Conservation (phyloP, 2,888 invertebrate species). For the Tiphia femorata region DNA sequence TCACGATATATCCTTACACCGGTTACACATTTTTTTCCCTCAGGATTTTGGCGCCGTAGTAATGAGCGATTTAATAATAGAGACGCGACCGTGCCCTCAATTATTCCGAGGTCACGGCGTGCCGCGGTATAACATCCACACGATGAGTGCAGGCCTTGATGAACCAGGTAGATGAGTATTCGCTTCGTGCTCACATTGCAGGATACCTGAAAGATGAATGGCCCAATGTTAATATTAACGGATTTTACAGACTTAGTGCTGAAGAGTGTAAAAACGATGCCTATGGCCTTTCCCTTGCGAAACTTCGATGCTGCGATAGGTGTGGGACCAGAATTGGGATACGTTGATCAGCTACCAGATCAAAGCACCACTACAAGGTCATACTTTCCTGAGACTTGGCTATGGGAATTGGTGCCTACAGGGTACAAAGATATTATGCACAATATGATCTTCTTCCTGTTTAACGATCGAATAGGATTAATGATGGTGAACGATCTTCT, state of each 20-base stretch:
- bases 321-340: conserved; percentile 53
- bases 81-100: conserved; percentile 71
- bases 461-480: too few relatives aligned
- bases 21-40: neutral
- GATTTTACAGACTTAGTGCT: conserved; percentile 47
- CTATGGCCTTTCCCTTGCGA: conserved; percentile 54
- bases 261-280: conserved; percentile 47
- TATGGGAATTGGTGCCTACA: conserved; percentile 74
- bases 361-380: conserved; percentile 62
- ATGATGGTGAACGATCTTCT: conserved; percentile 3
- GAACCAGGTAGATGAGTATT: conserved; percentile 45
- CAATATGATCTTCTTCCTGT: too few relatives aligned
- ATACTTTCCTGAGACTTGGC: conserved; percentile 76
- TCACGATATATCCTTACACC: too few relatives aligned
- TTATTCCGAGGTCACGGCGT: conserved; percentile 11
- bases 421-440: conserved; percentile 60
- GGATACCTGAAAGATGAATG: neutral
- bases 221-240: neutral
- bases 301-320: conserved; percentile 30
- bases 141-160: conserved; percentile 36
- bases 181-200: neutral
- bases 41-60: conserved; percentile 72
- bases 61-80: conserved; percentile 71
- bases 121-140: too few relatives aligned
- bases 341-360: conserved; percentile 54